These are phyloP conservation scores for Bugula neritina DNA, from an alignment of 2,888 invertebrate species.

Conservation along the genomic window DNA sequence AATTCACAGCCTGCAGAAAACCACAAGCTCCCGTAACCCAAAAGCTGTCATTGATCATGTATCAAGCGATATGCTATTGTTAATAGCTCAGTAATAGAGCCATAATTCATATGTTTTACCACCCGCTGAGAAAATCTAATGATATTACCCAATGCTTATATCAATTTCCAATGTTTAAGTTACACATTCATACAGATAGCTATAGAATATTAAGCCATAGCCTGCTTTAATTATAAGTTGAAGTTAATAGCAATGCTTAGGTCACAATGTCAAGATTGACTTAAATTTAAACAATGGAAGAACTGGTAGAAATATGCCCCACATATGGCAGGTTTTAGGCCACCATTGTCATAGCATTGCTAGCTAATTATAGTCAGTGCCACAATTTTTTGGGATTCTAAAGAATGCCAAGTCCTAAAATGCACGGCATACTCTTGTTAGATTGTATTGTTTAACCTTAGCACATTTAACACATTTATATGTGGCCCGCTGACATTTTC, in stretches of 20 bases:
- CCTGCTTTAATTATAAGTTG: background rate
- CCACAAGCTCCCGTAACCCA: too few species aligned
- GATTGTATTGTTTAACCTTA: background rate
- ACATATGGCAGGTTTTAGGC: slow-evolving; percentile 6
- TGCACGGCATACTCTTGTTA: background rate
- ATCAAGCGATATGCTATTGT: too few species aligned
- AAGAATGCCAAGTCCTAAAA: background rate
- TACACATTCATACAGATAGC: background rate
- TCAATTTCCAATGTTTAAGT: background rate
- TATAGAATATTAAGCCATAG: background rate
- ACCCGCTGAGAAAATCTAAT: background rate
- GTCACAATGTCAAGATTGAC: background rate
- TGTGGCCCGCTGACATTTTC: background rate
- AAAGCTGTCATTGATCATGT: too few species aligned
- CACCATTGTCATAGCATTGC: slow-evolving; percentile 12
- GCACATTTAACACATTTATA: background rate
- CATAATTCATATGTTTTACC: background rate
- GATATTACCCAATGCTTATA: background rate
- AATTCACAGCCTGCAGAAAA: too few species aligned
- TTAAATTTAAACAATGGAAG: slow-evolving; percentile 18
- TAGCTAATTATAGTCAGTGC: background rate
- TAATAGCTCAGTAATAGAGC: too few species aligned
- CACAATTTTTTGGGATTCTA: background rate
- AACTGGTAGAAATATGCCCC: background rate
- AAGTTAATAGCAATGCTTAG: background rate